These are phyloP conservation scores for Fistularia tabacaria DNA, from an alignment of 2,797 vertebrate species.

Conservation along the genomic window DNA sequence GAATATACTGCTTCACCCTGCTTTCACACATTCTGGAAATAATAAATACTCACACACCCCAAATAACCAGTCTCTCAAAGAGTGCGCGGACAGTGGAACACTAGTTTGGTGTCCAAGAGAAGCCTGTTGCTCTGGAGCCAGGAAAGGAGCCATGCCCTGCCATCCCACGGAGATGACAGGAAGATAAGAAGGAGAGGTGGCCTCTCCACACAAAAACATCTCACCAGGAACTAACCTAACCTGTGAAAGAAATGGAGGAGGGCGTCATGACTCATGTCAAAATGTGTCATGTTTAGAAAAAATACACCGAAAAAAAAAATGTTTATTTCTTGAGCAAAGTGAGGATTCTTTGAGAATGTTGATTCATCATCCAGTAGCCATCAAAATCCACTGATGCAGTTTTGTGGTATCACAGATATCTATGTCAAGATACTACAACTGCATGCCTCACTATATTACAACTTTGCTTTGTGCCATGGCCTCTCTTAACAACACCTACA, in stretches of 20 bases:
- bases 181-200: slow-evolving; percentile 78
- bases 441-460: slow-evolving; percentile 53
- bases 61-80: slow-evolving; percentile 53
- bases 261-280: slow-evolving; percentile 41
- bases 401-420: slow-evolving; percentile 39
- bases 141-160: slow-evolving; percentile 76
- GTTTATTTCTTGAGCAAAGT: slow-evolving; percentile 22
- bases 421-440: slow-evolving; percentile 43
- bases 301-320: slow-evolving; percentile 23
- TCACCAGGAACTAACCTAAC: slow-evolving; percentile 66
- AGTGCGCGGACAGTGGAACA: slow-evolving; percentile 45
- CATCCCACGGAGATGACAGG: slow-evolving; percentile 87
- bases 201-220: slow-evolving; percentile 71
- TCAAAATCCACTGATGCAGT: slow-evolving; percentile 22
- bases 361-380: slow-evolving; percentile 27
- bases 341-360: slow-evolving; percentile 21
- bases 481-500: slow-evolving; percentile 57
- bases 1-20: slow-evolving; percentile 32
- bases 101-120: slow-evolving; percentile 60
- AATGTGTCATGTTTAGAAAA: slow-evolving; percentile 36
- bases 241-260: slow-evolving; percentile 48
- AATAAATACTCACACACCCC: slow-evolving; percentile 64
- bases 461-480: slow-evolving; percentile 56
- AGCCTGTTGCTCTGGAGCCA: slow-evolving; percentile 81
- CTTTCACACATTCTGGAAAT: slow-evolving; percentile 63